A percentile compares a stretch with the other conserved stretches of the same genome.
Conservation (phyloP, 2,888 invertebrate genomes). For the Machimus atricapillus region DNA sequence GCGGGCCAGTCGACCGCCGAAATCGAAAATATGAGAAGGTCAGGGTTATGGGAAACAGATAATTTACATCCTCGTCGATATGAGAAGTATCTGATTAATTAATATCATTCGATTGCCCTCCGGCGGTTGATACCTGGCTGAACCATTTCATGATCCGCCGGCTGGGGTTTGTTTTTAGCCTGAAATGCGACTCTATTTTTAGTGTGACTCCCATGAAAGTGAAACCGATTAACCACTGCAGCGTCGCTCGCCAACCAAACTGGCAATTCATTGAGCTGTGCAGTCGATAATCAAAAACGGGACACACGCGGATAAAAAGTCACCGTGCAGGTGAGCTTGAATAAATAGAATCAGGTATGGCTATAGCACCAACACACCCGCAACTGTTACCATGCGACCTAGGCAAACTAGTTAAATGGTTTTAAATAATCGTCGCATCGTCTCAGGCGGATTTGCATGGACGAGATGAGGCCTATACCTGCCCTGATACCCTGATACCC, state of each 20-base stretch:
- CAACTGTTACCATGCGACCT: slow-evolving; percentile 28
- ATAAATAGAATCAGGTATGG: not conserved
- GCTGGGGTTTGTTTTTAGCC: slow-evolving; percentile 2
- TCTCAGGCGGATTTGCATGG: not conserved
- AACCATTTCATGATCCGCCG: not conserved
- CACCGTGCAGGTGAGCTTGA: not conserved
- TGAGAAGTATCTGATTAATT: not conserved
- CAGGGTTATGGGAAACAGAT: not conserved
- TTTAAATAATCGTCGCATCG: slow-evolving; percentile 6
- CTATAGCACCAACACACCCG: not conserved
- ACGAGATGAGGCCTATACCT: not conserved
- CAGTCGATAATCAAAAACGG: slow-evolving; percentile 23
- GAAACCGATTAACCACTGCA: slow-evolving; percentile 10
- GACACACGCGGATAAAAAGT: not conserved
- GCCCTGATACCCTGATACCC: not conserved
- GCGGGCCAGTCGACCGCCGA: not conserved
- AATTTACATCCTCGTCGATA: not conserved
- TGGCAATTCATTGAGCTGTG: slow-evolving; percentile 11
- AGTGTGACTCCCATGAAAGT: slow-evolving; percentile 9
- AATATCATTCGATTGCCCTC: not conserved
- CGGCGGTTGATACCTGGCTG: not conserved
- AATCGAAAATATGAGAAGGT: not conserved
- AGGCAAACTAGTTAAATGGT: not conserved
- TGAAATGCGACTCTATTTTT: not conserved
- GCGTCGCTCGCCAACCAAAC: not conserved